phyloP scores from a whole-genome alignment of 2,113 vertebrate species.

The Cyprinodon brontotheroides region DNA sequence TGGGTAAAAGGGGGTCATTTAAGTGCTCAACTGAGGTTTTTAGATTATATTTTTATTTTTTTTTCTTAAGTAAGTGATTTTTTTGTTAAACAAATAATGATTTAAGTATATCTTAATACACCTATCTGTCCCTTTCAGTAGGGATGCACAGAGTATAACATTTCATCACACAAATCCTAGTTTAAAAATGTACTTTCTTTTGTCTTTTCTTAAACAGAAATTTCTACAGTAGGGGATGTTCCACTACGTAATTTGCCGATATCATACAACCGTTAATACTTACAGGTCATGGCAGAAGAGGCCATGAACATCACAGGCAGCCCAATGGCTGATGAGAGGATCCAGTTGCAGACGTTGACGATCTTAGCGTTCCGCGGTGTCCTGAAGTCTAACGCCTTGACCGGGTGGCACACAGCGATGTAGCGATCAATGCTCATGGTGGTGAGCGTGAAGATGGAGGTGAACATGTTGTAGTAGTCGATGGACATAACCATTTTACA shows the following conservation, averaged over 20 bases:
- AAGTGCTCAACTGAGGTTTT: neutral
- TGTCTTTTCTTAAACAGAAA: neutral
- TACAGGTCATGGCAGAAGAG: slow-evolving; percentile 79
- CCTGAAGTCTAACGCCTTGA: slow-evolving; percentile 96
- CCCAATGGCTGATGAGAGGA: slow-evolving; percentile 96
- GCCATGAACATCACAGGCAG: slow-evolving; percentile 99
- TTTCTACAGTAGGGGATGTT: neutral
- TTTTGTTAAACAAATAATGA: neutral
- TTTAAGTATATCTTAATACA: neutral
- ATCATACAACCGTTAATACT: slow-evolving; percentile 11
- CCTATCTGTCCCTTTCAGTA: neutral
- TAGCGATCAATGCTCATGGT: slow-evolving; percentile 99
- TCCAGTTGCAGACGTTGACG: slow-evolving; percentile 98
- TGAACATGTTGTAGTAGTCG: slow-evolving; percentile 99
- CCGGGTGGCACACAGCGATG: slow-evolving; percentile 95
- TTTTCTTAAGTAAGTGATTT: neutral
- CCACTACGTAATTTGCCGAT: neutral
- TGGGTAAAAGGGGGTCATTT: neutral
- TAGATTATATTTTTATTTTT: neutral
- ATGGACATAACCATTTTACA: slow-evolving; percentile 98
- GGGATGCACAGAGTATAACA: neutral
- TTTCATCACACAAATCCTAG: neutral
- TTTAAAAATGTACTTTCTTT: neutral
- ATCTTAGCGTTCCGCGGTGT: slow-evolving; percentile 97
- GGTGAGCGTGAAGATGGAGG: slow-evolving; percentile 97